These are phyloP conservation scores for Scaptomyza graminum DNA, from an alignment of 1,140 invertebrate genomes.

Conservation along the genomic window DNA sequence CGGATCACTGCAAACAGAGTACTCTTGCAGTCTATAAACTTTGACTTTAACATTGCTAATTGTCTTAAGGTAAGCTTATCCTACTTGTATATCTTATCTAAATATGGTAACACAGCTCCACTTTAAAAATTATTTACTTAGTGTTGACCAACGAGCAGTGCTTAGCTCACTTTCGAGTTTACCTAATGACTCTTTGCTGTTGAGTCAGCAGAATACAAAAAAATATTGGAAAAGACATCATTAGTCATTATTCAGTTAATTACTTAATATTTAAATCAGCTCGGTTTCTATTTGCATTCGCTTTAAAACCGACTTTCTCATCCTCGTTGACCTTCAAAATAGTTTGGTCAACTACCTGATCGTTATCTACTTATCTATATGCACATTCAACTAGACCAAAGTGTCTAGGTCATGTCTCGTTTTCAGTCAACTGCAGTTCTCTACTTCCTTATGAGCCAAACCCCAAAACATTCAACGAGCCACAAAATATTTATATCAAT, in stretches of 20 bases:
- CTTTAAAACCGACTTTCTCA: neutral
- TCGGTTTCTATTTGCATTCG: neutral
- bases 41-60: too few relatives aligned
- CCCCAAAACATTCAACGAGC: neutral
- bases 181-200: slow-evolving; percentile 11
- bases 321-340: slow-evolving; percentile 45
- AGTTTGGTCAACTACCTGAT: slow-evolving; percentile 17
- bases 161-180: slow-evolving; percentile 1
- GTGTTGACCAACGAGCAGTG: slow-evolving; percentile 11
- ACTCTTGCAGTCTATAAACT: too few relatives aligned
- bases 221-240: slow-evolving; percentile 4
- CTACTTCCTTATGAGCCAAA: neutral
- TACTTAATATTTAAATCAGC: slow-evolving; percentile 39
- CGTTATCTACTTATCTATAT: slow-evolving; percentile 35
- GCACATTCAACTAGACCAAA: slow-evolving; percentile 39
- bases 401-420: slow-evolving; percentile 67
- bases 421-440: slow-evolving; percentile 43
- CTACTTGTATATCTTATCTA: neutral
- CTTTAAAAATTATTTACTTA: neutral
- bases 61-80: neutral
- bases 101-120: neutral
- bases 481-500: slow-evolving; percentile 53
- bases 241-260: slow-evolving; percentile 42
- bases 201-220: slow-evolving; percentile 18
- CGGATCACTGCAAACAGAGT: too few relatives aligned